These are phyloP conservation scores for Epistrophella euchroma DNA, from an alignment of 2,888 invertebrate species.

Conservation along the genomic window DNA sequence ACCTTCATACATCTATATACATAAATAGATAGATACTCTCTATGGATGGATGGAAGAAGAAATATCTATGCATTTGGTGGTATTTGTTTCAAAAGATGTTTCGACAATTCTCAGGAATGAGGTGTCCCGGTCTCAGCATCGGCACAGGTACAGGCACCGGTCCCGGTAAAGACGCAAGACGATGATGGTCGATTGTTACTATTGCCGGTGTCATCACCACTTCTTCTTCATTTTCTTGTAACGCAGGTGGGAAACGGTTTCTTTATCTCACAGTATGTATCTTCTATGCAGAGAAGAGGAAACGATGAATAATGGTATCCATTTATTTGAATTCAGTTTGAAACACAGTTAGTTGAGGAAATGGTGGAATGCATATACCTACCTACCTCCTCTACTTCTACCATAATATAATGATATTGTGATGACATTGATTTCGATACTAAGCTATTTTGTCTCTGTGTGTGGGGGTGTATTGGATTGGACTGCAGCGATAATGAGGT, in stretches of 20 bases:
- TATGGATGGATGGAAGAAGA: neutral
- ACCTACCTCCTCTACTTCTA: neutral
- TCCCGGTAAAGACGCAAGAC: neutral
- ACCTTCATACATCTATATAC: neutral
- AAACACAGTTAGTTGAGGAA: conserved; percentile 42
- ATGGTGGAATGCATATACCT: conserved; percentile 36
- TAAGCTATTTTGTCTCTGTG: neutral
- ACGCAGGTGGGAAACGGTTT: conserved; percentile 65
- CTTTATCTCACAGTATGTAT: conserved; percentile 53
- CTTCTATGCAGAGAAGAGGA: conserved; percentile 29
- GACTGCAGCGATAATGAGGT: conserved; percentile 17
- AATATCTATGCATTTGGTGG: conserved; percentile 43
- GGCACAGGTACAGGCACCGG: neutral
- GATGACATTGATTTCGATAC: conserved; percentile 51
- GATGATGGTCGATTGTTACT: conserved; percentile 56
- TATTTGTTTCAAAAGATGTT: conserved; percentile 62
- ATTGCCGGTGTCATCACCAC: conserved; percentile 53
- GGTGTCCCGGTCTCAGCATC: conserved; percentile 37
- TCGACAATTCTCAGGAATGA: conserved; percentile 71
- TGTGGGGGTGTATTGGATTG: conserved; percentile 21
- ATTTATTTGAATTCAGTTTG: conserved; percentile 51
- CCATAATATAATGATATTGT: conserved; percentile 34
- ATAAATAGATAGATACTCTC: neutral
- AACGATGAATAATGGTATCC: conserved; percentile 52
- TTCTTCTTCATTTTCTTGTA: conserved; percentile 32